phyloP scores from a whole-genome alignment of 92 coral and sea anemone species.

The Ricordea florida region DNA sequence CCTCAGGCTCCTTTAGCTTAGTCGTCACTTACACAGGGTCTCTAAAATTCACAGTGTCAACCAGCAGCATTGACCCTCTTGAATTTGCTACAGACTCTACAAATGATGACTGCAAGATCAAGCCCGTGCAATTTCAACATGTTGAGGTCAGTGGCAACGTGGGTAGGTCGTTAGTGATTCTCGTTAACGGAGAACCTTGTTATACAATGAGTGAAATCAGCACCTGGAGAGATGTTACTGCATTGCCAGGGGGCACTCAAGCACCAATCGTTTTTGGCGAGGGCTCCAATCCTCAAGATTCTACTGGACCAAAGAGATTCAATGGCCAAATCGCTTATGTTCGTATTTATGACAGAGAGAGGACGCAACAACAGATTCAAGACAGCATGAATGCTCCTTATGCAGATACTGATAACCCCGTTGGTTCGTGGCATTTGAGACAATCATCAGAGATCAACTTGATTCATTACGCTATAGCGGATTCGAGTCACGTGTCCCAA shows the following conservation, averaged over 20 bases:
- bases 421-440: conserved; percentile 10
- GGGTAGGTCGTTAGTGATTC: background rate
- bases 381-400: too few relatives aligned
- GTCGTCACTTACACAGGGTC: background rate
- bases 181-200: background rate
- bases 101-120: background rate
- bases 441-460: background rate
- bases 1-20: conserved; percentile 9
- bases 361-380: background rate
- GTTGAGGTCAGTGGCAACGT: conserved; percentile 15
- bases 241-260: background rate
- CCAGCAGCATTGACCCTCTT: background rate
- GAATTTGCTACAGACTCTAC: background rate
- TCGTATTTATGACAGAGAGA: background rate
- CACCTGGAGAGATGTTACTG: background rate
- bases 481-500: background rate
- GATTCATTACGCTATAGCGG: background rate
- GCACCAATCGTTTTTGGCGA: conserved; percentile 9
- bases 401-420: too few relatives aligned
- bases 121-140: background rate
- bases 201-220: background rate
- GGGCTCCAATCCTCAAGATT: background rate
- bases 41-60: background rate
- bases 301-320: background rate
- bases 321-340: conserved; percentile 2